Base-by-base conservation (phyloP, 2,113 vertebrate species). In the Grallaria varia region DNA sequence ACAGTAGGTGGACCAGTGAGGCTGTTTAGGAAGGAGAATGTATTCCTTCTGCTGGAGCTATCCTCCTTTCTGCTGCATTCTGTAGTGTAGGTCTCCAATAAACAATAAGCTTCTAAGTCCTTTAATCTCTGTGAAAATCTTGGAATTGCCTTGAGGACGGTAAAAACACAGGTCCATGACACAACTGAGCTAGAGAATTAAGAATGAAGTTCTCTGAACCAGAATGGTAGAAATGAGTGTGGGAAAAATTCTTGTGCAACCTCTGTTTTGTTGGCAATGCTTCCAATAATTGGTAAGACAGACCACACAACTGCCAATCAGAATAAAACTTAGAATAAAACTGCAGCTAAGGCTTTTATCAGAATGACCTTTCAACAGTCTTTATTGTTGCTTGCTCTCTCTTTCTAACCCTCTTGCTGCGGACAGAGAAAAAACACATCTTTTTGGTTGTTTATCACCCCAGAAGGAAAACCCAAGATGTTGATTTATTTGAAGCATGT, bases 81-180 rank as follows among this genome's bases (percentile, higher is more conserved):
- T 60, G 10, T 56, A 73, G 5, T 55, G 24, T 53, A 74, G 31
- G 42, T 80, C 33, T 77, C 33, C 82, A 91, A 33, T 52, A 88
- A 96, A 83, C 58, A 90, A 39, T 42, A 81, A 91, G 39, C 12
- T 83, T 88, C 75, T 85, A 86, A 92, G 69, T 76, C 50, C 56
- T 91, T 87, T 88, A 86, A 84, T 92, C 72, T 82, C 78, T 91
- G 91, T 42, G 60, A 93, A 94, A 96, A 96, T 84, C 88, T 97
- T 92, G 56, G 71, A 92, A 62, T 88, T 95, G 56, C 58, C 74
- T 84, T 45, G 18, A 90, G 85, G 60, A 40, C 76, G 39, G 40
- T 74, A 62, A 89, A 96, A 93, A 72, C 52, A 55, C 12, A 77
- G 30, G 21, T 90, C 37, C 68, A 37, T 90, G 76, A 81, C 66